Percentiles rank a stretch among this genome's conserved stretches.
phyloP scores from a whole-genome alignment of 2,113 vertebrate species.

The Lepisosteus oculatus region DNA sequence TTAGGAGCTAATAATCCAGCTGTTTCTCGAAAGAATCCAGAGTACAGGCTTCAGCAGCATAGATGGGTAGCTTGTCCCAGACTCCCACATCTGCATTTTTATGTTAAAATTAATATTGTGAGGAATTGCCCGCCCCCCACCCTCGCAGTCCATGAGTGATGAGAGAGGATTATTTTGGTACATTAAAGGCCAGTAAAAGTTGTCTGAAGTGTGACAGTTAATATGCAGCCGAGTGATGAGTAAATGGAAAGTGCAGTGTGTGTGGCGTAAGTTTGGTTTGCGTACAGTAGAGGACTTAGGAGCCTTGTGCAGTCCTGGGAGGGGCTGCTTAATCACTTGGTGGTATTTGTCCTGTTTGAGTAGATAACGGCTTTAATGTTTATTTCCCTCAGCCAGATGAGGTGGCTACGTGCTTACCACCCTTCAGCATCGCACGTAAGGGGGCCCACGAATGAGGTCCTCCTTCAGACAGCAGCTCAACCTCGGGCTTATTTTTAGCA shows the following conservation, averaged over 20 bases:
- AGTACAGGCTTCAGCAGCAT: no score
- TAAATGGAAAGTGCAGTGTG: neutral
- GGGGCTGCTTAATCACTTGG: neutral
- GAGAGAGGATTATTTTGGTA: no score
- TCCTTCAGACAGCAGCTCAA: neutral
- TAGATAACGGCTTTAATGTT: conserved; percentile 4
- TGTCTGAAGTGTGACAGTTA: no score
- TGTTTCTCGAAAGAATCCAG: no score
- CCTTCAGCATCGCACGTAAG: neutral
- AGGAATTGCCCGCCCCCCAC: no score
- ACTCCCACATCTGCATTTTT: no score
- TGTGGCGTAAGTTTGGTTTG: neutral
- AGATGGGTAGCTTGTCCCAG: no score
- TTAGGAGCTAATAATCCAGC: no score
- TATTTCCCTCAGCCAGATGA: neutral
- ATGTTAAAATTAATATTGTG: no score
- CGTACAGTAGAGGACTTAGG: neutral
- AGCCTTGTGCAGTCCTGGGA: neutral
- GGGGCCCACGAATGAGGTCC: neutral
- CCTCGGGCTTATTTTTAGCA: conserved; percentile 1
- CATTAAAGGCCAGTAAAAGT: no score
- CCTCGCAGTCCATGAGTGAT: no score
- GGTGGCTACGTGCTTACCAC: neutral
- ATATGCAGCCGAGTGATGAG: no score
- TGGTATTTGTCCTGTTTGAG: conserved; percentile 4